Conservation (phyloP, 2,888 invertebrate genomes). For the Pseudoips prasinana region DNA sequence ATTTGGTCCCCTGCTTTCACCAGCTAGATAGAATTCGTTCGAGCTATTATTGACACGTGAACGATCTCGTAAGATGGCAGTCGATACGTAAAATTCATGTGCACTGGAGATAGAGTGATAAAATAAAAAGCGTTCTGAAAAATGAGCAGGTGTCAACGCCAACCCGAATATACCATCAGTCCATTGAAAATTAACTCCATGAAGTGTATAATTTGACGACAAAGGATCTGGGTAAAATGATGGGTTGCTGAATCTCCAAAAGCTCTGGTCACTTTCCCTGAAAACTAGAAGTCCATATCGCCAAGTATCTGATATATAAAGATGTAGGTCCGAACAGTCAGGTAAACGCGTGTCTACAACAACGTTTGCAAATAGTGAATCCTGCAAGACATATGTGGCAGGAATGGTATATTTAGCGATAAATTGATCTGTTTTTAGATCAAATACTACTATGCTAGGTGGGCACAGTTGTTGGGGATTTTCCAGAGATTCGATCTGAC, state of each 20-base stretch:
- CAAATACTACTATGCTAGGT: constrained; percentile 87
- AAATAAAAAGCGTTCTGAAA: constrained; percentile 85
- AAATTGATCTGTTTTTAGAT: constrained; percentile 84
- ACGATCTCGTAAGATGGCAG: constrained; percentile 84
- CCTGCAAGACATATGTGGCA: constrained; percentile 84
- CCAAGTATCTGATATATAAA: constrained; percentile 88
- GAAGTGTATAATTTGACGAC: constrained; percentile 87
- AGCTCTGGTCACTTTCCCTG: constrained; percentile 78
- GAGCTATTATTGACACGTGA: constrained; percentile 53
- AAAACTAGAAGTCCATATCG: constrained; percentile 84
- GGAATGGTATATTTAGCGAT: constrained; percentile 85
- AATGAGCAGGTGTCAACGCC: constrained; percentile 83
- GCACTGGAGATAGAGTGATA: constrained; percentile 93
- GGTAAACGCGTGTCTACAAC: constrained; percentile 82
- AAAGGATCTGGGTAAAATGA: constrained; percentile 88
- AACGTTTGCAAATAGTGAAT: constrained; percentile 86
- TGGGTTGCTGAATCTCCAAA: constrained; percentile 86
- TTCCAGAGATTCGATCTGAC: constrained; percentile 86
- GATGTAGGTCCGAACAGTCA: constrained; percentile 84
- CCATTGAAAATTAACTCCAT: constrained; percentile 91
- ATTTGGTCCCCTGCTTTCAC: constrained; percentile 78
- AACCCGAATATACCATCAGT: constrained; percentile 90
- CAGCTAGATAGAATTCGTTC: constrained; percentile 57
- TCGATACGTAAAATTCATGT: constrained; percentile 88
- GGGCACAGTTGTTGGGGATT: constrained; percentile 86